These are phyloP conservation scores for Celastrina argiolus DNA, from an alignment of 2,888 invertebrate species.

Conservation along the genomic window DNA sequence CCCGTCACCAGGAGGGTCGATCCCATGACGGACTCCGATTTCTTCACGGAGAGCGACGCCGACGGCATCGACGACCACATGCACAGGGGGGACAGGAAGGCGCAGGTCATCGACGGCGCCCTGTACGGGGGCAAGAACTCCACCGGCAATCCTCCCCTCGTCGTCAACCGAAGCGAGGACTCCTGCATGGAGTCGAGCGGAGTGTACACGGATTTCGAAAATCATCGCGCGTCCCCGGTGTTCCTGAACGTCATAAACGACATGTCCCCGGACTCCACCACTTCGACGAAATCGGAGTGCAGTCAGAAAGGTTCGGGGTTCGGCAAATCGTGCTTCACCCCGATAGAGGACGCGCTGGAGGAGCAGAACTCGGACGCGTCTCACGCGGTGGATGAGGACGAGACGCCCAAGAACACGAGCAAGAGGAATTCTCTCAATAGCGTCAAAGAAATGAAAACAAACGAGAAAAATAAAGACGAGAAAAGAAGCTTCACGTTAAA, in stretches of 20 bases:
- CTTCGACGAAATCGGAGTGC: constrained; percentile 73
- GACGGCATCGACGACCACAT: constrained; percentile 88
- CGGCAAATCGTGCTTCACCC: constrained; percentile 53
- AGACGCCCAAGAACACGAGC: constrained; percentile 60
- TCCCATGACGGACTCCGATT: constrained; percentile 94
- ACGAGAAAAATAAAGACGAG: constrained; percentile 71
- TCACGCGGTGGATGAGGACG: constrained; percentile 48
- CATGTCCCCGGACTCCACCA: constrained; percentile 82
- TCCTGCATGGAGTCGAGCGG: constrained; percentile 93
- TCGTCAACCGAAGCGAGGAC: constrained; percentile 82
- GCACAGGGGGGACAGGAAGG: constrained; percentile 83
- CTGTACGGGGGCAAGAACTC: constrained; percentile 86
- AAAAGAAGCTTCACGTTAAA: constrained; percentile 77
- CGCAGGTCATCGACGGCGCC: constrained; percentile 93
- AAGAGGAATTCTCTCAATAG: constrained; percentile 68
- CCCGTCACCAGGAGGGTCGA: constrained; percentile 84
- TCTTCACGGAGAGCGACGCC: constrained; percentile 93
- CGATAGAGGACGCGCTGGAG: constrained; percentile 48
- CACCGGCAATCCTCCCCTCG: constrained; percentile 73
- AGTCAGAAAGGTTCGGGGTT: constrained; percentile 67
- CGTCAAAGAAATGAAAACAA: constrained; percentile 56
- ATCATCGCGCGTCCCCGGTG: constrained; percentile 73
- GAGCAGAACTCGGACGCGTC: constrained; percentile 47
- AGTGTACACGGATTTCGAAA: constrained; percentile 91
- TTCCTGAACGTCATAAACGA: constrained; percentile 80